A percentile compares a stretch with the other conserved stretches of the same genome.
Evolutionary conservation across 2,113 vertebrate genomes (phyloP).

Genomic region (Brachyhypopomus gauderio): DNA sequence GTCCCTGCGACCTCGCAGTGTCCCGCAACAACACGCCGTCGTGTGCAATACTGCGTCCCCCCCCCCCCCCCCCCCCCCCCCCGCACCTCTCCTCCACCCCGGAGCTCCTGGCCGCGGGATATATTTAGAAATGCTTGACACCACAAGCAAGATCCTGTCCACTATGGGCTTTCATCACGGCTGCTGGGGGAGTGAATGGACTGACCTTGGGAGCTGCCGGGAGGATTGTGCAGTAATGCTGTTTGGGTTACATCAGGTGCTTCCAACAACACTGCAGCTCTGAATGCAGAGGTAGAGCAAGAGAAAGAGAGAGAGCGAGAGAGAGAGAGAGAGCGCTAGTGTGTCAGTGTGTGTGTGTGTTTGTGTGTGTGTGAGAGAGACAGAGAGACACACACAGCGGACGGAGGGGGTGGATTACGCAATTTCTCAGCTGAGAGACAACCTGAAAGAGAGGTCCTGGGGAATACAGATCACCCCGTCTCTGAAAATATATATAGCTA

Average conservation of each 20-base stretch:
- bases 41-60: constrained; percentile 38
- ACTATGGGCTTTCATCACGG: neutral
- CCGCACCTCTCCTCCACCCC: constrained; percentile 34
- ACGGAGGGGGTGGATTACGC: constrained; percentile 20
- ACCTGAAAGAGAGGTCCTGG: constrained; percentile 8
- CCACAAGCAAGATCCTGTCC: constrained; percentile 9
- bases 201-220: constrained; percentile 49
- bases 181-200: constrained; percentile 28
- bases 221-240: constrained; percentile 34
- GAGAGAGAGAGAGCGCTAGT: constrained; percentile 42
- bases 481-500: neutral
- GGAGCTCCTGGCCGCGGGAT: neutral
- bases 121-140: constrained; percentile 33
- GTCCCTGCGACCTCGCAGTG: constrained; percentile 7
- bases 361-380: neutral
- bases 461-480: neutral
- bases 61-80: constrained; percentile 21
- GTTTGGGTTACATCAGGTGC: constrained; percentile 40
- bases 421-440: constrained; percentile 29
- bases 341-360: too few species aligned
- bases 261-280: constrained; percentile 43
- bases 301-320: constrained; percentile 29
- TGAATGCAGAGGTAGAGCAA: constrained; percentile 39
- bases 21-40: constrained; percentile 27
- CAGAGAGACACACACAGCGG: neutral